These are phyloP conservation scores for Chloropsis cyanopogon DNA, from an alignment of 2,113 vertebrate genomes.

Conservation along the genomic window DNA sequence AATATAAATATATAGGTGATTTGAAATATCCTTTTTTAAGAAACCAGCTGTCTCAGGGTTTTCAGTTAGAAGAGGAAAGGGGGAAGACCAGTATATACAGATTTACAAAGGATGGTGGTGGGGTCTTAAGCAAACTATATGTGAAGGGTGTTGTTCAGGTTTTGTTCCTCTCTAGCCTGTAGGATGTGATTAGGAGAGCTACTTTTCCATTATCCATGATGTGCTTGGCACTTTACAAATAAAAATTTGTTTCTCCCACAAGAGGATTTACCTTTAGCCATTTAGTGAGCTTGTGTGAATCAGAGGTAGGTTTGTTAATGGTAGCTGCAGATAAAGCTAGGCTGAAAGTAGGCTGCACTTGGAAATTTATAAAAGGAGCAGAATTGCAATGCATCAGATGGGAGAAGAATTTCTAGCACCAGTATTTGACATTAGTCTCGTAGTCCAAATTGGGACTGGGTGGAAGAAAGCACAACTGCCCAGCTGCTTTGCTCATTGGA, in stretches of 20 bases:
- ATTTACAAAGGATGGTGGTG: neutral
- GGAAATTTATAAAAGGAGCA: neutral
- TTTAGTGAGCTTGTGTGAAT: neutral
- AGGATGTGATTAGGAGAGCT: neutral
- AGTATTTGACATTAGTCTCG: neutral
- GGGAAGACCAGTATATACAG: neutral
- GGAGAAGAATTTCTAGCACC: neutral
- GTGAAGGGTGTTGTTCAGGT: neutral
- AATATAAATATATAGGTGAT: neutral
- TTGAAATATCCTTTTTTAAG: neutral
- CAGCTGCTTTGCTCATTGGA: neutral
- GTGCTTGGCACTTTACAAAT: neutral
- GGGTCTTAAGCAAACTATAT: neutral
- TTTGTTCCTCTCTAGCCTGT: neutral
- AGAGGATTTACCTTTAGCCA: neutral
- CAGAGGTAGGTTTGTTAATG: neutral
- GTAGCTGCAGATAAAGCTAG: neutral
- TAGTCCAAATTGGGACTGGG: neutral
- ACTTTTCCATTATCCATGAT: neutral
- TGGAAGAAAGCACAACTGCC: neutral
- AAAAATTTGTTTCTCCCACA: neutral
- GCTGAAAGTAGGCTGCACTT: neutral
- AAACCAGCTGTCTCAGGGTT: fast-evolving
- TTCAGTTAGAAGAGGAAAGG: neutral
- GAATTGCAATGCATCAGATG: neutral